Evolutionary conservation across 2,888 invertebrate species (phyloP), one percentile per base, ranked within the genome.

Genomic region (Scrobipalpa costella): DNA sequence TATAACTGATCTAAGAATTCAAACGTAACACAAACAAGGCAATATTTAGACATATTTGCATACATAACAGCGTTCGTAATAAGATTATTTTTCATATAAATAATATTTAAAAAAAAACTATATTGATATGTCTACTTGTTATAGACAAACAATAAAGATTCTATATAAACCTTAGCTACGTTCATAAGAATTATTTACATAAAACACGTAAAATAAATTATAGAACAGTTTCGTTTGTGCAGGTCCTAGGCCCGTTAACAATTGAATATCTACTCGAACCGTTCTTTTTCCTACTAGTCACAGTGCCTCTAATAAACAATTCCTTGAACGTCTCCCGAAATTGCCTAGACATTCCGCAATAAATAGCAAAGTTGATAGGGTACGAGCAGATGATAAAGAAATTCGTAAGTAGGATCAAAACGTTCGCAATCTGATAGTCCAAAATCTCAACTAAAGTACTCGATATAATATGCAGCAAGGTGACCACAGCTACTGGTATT

Each of bases 291-390:
- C 93, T 92, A 71, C 93, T 93, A 3, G 93, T 93, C 0, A 92
- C 92, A 1, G 93, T 92, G 0, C 93, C 93, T 57, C 94, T 84
- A 52, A 96, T 93, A 78, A 98, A 98, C 7, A 94, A 81, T 75
- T 95, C 96, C 77, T 96, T 97, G 83, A 98, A 98, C 0, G 98
- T 98, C 82, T 98, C 97, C 61, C 98, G 93, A 84, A 98, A 98
- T 82, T 97, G 97, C 38, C 97, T 92, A 38, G 97, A 97, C 98
- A 98, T 99, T 21, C 98, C 98, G 82, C 98, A 98, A 79, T 98
- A 98, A 70, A 98, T 98, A 66, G 97, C 98, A 78, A 98, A 98
- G 84, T 98, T 98, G 64, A 98, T 95, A 11, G 98, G 98, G 85
- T 98, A 98, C 57, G 97, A 97, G 47, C 97, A 93, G 65, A 98